phyloP scores from a whole-genome alignment of 2,888 invertebrate genomes.

The Patella caerulea region DNA sequence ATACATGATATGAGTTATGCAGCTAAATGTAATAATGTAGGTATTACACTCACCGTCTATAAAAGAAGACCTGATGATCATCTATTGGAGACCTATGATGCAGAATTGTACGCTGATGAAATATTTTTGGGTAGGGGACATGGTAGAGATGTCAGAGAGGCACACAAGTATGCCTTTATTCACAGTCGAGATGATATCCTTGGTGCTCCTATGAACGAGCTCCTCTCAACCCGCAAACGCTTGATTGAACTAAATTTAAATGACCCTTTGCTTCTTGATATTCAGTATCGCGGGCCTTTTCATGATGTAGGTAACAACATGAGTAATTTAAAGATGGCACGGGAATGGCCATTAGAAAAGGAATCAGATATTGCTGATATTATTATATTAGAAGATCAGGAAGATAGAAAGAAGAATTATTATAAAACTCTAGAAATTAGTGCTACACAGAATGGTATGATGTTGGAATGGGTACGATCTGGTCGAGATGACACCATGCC shows the following conservation, averaged over 20 bases:
- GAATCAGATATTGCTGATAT: background rate
- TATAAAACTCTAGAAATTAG: conserved; percentile 1
- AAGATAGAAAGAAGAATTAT: background rate
- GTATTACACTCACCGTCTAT: background rate
- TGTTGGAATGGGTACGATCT: conserved; percentile 7
- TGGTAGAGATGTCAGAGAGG: background rate
- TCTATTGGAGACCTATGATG: background rate
- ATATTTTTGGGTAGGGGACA: background rate
- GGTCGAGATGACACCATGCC: background rate
- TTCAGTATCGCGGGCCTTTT: background rate
- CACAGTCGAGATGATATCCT: conserved; percentile 2
- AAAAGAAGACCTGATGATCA: background rate
- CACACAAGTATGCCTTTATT: background rate
- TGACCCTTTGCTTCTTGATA: background rate
- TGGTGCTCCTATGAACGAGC: background rate
- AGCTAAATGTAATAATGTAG: conserved; percentile 2
- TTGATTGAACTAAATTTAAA: conserved; percentile 1
- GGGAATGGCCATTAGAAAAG: background rate
- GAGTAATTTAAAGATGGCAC: conserved; percentile 1
- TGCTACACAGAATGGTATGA: background rate
- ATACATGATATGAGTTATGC: conserved; percentile 4
- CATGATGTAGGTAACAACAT: conserved; percentile 1
- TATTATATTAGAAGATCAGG: background rate
- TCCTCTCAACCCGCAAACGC: background rate
- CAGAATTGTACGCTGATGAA: background rate